Evolutionary conservation across 2,888 invertebrate genomes (phyloP), one percentile per base, ranked within the genome.

Genomic region (Carcina quercana): DNA sequence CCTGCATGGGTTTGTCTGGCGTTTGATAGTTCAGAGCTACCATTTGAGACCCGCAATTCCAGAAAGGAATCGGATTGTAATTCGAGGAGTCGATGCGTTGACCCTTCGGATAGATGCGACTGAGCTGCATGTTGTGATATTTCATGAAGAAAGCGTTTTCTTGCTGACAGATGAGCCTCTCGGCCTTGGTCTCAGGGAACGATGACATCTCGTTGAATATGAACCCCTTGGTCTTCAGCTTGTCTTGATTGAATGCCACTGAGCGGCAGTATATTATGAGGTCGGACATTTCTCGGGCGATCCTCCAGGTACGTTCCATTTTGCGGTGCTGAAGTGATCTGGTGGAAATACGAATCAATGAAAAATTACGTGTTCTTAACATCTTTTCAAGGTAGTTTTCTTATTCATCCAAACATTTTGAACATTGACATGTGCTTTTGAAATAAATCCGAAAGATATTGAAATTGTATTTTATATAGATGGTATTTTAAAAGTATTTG

Each of bases 11-110:
- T 59, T 94, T 94, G 66, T 98, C 98, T 39, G 90, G 87, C 0
- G 98, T 98, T 74, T 99, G 99, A 72, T 96, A 99, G 75, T 99
- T 99, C 3, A 99, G 80, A 0, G 98, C 98, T 0, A 96, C 94
- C 96, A 99, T 95, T 74, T 99, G 99, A 27, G 94, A 95, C 1
- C 97, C 98, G 7, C 90, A 88, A 68, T 96, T 97, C 98, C 98
- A 99, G 78, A 97, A 92, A 1, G 93, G 90, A 4, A 95, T 86
- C 0, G 99, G 98, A 79, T 94, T 94, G 69, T 97, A 99, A 80
- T 99, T 99, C 0, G 97, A 97, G 0, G 98, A 98, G 60, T 98
- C 98, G 32, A 98, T 90, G 29, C 98, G 87, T 59, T 95, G 95
- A 0, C 97, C 94, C 60, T 94, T 94, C 0, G 99, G 99, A 70